Percentiles rank a stretch among this genome's conserved stretches.
These are phyloP conservation scores for Anaspis maculata DNA, from an alignment of 2,888 invertebrate genomes.

Conservation along the genomic window DNA sequence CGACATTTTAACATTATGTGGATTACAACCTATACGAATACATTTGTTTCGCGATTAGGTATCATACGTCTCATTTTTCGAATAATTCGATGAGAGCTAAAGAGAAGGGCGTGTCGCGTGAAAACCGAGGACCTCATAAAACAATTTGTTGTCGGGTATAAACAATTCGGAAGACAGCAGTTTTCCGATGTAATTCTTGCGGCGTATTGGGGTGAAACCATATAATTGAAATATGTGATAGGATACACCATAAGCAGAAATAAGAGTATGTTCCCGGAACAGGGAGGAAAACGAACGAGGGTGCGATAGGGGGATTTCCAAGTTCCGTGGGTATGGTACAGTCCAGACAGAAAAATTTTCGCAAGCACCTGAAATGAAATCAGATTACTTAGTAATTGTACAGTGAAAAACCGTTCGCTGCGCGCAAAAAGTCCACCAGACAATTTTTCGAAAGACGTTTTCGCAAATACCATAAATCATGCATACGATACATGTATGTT, in stretches of 20 bases:
- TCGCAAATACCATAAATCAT: slow-evolving; percentile 12
- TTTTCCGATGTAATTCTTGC: slow-evolving; percentile 12
- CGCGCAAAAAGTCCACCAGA: slow-evolving; percentile 12
- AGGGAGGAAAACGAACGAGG: slow-evolving; percentile 6
- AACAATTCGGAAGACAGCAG: slow-evolving; percentile 10
- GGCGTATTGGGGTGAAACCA: slow-evolving; percentile 12
- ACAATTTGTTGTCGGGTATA: too few relatives aligned
- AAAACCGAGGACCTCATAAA: too few relatives aligned
- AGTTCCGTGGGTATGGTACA: slow-evolving; percentile 11
- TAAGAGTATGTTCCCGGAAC: slow-evolving; percentile 10
- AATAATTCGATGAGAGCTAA: too few relatives aligned
- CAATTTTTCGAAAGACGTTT: slow-evolving; percentile 13
- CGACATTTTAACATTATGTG: too few relatives aligned
- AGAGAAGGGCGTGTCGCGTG: too few relatives aligned
- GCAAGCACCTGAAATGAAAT: slow-evolving; percentile 10
- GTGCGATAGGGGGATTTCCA: slow-evolving; percentile 8
- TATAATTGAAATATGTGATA: slow-evolving; percentile 15
- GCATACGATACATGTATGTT: too few relatives aligned
- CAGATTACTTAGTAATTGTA: slow-evolving; percentile 13
- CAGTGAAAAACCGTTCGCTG: slow-evolving; percentile 11
- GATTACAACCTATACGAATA: too few relatives aligned
- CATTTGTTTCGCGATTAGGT: too few relatives aligned
- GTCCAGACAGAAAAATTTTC: slow-evolving; percentile 15
- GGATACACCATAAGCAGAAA: slow-evolving; percentile 14
- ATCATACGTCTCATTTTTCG: too few relatives aligned